These are phyloP conservation scores for Chinchilla lanigera DNA, from an alignment of 2,113 vertebrate species.

Conservation along the genomic window DNA sequence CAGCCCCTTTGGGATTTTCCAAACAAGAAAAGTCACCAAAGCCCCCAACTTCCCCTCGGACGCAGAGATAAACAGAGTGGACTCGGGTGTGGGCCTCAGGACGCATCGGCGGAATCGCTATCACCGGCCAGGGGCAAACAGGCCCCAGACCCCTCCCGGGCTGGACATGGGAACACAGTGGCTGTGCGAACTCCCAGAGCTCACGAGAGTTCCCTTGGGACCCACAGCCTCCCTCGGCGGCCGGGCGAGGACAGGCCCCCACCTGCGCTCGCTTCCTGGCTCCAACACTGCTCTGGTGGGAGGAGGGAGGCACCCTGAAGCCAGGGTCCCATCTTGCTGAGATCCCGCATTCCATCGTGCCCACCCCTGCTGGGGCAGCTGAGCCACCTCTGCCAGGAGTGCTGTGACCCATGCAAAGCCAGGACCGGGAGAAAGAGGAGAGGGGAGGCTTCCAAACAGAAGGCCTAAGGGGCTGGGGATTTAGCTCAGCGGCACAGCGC, in stretches of 20 bases:
- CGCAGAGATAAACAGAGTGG: background rate
- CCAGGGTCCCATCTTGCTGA: background rate
- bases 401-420: background rate
- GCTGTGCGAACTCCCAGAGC: background rate
- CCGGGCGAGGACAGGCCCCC: background rate
- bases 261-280: background rate
- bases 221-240: background rate
- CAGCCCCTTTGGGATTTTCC: background rate
- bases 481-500: too few relatives aligned
- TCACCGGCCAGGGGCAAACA: rapidly evolving
- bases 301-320: background rate
- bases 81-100: rapidly evolving
- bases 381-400: background rate
- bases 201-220: background rate
- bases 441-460: background rate
- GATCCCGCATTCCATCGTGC: background rate
- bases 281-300: background rate
- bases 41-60: background rate
- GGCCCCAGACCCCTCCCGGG: background rate
- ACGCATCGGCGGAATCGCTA: background rate
- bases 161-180: rapidly evolving
- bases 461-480: too few relatives aligned
- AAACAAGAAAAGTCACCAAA: background rate
- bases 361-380: background rate
- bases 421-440: too few relatives aligned